A percentile compares a stretch with the other conserved stretches of the same genome.
Conservation (phyloP, 2,113 vertebrate species). For the Apistogramma diplotaenia region DNA sequence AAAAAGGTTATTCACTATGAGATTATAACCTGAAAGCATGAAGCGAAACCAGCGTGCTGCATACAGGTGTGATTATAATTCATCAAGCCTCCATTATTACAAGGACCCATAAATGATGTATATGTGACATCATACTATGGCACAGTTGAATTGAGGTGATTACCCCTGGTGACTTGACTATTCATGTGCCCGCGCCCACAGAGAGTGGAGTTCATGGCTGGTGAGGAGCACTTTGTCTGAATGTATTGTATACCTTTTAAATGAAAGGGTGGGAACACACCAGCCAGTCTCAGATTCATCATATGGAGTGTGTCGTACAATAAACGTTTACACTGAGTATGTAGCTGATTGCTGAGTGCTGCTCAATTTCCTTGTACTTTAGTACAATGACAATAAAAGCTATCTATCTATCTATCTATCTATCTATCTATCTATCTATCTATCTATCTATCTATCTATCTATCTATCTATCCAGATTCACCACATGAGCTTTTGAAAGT, state of each 20-base stretch:
- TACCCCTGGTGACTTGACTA: conserved; percentile 19
- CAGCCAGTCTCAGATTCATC: background rate
- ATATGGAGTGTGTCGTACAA: background rate
- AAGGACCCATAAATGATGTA: conserved; percentile 35
- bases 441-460: too few relatives aligned
- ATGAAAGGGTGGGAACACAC: background rate
- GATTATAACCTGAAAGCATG: background rate
- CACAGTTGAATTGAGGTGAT: conserved; percentile 51
- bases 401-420: too few relatives aligned
- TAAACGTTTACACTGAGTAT: background rate
- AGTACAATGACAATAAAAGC: too few relatives aligned
- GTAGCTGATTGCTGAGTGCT: too few relatives aligned
- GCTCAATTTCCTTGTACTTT: too few relatives aligned
- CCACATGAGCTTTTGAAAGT: background rate
- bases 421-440: too few relatives aligned
- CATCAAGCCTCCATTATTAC: conserved; percentile 13
- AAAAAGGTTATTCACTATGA: background rate
- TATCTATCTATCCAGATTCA: too few relatives aligned
- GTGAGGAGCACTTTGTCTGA: background rate
- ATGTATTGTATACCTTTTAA: background rate
- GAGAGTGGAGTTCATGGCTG: conserved; percentile 10
- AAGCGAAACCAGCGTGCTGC: background rate
- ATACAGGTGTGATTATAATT: conserved; percentile 4
- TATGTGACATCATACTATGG: background rate
- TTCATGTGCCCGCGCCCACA: conserved; percentile 26